Evolutionary conservation across 2,113 vertebrate genomes (phyloP).

Genomic region (Craseonycteris thonglongyai): DNA sequence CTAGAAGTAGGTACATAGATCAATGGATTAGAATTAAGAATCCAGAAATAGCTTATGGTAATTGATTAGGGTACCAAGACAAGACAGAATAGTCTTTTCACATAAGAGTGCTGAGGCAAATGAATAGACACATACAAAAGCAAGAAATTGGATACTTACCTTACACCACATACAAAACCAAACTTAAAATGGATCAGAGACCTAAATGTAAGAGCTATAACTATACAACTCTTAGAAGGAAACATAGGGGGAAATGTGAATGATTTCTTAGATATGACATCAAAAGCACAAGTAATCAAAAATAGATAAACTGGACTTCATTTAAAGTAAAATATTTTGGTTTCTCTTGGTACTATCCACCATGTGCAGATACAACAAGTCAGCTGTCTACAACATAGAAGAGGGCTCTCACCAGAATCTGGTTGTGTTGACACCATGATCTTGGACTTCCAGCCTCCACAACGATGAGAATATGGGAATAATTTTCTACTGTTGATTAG

Average conservation of each 20-base stretch:
- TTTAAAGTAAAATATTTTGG: neutral
- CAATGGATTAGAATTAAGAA: neutral
- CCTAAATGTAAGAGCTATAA: neutral
- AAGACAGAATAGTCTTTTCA: neutral
- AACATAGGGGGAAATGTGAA: neutral
- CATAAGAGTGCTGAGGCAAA: neutral
- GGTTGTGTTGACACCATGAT: too few relatives aligned
- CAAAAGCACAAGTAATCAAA: neutral
- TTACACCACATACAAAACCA: neutral
- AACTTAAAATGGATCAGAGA: neutral
- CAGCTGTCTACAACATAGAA: too few relatives aligned
- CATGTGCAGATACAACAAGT: too few relatives aligned
- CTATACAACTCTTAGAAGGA: neutral
- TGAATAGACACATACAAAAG: neutral
- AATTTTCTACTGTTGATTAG: too few relatives aligned
- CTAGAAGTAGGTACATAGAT: accelerated
- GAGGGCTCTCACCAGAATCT: too few relatives aligned
- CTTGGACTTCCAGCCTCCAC: too few relatives aligned
- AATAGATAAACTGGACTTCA: neutral
- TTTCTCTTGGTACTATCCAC: too few relatives aligned
- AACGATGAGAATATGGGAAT: too few relatives aligned
- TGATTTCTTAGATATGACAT: neutral
- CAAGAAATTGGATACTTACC: neutral
- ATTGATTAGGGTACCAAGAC: neutral
- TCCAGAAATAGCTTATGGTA: neutral